Base-by-base conservation (phyloP, 2,888 invertebrate species). In the Carabus problematicus region DNA sequence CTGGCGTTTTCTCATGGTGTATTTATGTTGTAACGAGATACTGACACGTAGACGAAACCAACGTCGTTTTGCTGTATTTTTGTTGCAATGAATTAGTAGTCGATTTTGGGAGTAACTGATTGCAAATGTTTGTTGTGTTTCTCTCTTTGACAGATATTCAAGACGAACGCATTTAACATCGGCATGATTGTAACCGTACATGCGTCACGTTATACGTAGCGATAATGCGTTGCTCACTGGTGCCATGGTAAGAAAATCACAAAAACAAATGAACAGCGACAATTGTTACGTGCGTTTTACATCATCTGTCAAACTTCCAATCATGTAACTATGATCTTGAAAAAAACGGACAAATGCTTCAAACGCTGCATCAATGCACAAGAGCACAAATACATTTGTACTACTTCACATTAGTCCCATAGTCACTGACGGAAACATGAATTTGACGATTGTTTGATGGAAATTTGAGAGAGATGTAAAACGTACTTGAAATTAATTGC, bases 131-230 rank as follows among this genome's bases (percentile, higher is more conserved):
- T 82, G 84, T 85, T 84, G 85, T 86, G 77, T 80, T 85, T 86
- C 85, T 84, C 83, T 81, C 83, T 81, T 81, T 81, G 84, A 77
- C 89, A 90, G 90, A 90, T 88, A 88, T 88, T 81, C 89, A 88
- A 83, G 90, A 90, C 81, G 90, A 90, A 84, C 88, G 87, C 84
- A 89, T 90, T 85, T 90, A 80, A 77, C 59, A 68, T 49, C 59
- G 67, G 60, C 52, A 16, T 67, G 67, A 66, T 16, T 9, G 39
- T 56, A n/a, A 56, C 41, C 58, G 49, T 66, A 64, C 56, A 39
- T 56, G 40, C 56, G 56, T 9, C 12, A 14, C 56, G 7, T 40
- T 18, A 12, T 52, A 16, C 52, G 52, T 14, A 29, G 29, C 29
- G 29, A 29, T 29, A 52, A 52, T 12, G 18, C 52, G 18, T 7